Evolutionary conservation across 2,888 invertebrate species (phyloP).

Genomic region (Phortica magna): DNA sequence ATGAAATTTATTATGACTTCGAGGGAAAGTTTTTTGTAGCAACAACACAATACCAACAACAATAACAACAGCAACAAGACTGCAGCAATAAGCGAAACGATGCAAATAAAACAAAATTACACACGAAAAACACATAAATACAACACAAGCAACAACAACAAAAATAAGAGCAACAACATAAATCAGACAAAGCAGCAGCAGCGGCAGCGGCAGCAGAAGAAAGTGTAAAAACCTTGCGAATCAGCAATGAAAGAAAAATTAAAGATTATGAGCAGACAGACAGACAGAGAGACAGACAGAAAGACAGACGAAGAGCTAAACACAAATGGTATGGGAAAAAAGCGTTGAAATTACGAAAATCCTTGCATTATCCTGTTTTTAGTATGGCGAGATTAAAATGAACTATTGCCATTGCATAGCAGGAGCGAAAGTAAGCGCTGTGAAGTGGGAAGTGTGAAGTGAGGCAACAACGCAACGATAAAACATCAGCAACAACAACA

Average conservation of each 20-base stretch:
- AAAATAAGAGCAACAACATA: slow-evolving; percentile 9
- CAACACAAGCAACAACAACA: not conserved
- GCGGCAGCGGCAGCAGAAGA: not conserved
- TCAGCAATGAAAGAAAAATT: slow-evolving; percentile 20
- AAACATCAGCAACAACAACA: slow-evolving; percentile 44
- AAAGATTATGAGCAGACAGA: not conserved
- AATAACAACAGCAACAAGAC: slow-evolving; percentile 44
- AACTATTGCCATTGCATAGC: slow-evolving; percentile 66
- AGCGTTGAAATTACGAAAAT: slow-evolving; percentile 61
- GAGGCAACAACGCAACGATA: slow-evolving; percentile 35
- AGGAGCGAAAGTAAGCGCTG: slow-evolving; percentile 46
- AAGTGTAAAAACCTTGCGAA: slow-evolving; percentile 9
- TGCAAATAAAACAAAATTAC: slow-evolving; percentile 26
- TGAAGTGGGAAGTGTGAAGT: not conserved
- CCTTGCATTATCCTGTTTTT: slow-evolving; percentile 68
- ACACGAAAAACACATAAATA: not conserved
- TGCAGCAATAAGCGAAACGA: slow-evolving; percentile 26
- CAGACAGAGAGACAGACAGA: not conserved
- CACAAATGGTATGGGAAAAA: slow-evolving; percentile 26
- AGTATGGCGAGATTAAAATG: slow-evolving; percentile 63
- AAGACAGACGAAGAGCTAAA: not conserved
- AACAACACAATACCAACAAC: slow-evolving; percentile 57
- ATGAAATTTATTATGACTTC: slow-evolving; percentile 65
- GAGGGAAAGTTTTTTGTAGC: slow-evolving; percentile 57
- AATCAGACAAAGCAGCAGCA: slow-evolving; percentile 10